Base-by-base conservation (phyloP, 2,113 vertebrate genomes). In the Spilogale gracilis region DNA sequence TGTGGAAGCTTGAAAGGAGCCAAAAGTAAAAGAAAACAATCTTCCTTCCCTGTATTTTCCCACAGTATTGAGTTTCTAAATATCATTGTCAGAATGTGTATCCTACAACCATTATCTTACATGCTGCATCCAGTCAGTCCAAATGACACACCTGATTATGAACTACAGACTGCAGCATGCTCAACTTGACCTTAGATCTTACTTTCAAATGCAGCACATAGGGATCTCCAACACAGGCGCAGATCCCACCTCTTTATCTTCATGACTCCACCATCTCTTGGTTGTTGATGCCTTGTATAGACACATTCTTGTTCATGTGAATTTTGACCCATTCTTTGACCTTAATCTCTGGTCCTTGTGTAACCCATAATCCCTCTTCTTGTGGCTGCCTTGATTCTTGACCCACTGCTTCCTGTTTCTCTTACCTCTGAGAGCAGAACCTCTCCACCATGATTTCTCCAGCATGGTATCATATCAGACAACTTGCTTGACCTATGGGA, bases 11-110 rank as follows among this genome's bases (percentile, higher is more conserved):
- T 93, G 13, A 87, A 80, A 79, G 5, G 20, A 6, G 76, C 18
- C 5, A 96, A 38, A 88, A 56, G 5, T 48, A 2, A 86, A 94
- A 82, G 11, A 38, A 86, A 96, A 94, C 56, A 69, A 60, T 3
- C 0, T 13, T 4, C 7, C 27, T 80, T 38, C 18, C 10, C 12
- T 30, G 48, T 4, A 43, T 79, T 78, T 71, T 58, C 8, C 14
- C 13, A 9, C 27, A 43, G 18, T 16, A 3, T 11, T 0, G 2
- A 56, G 1, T 76, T 27, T 87, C 52, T 87, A 76, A 95, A 92
- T 43, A 21, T 89, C 45, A 81, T 54, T 61, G 27, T 73, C 9
- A 89, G 20, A 76, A 18, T n/a, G n/a, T 67, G 5, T 17, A 13
- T 56, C 16, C 23, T 56, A 54, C 8, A 38, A 58, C 17, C 27